Evolutionary conservation across 2,888 invertebrate species (phyloP).

Genomic region (Microctonus brassicae): DNA sequence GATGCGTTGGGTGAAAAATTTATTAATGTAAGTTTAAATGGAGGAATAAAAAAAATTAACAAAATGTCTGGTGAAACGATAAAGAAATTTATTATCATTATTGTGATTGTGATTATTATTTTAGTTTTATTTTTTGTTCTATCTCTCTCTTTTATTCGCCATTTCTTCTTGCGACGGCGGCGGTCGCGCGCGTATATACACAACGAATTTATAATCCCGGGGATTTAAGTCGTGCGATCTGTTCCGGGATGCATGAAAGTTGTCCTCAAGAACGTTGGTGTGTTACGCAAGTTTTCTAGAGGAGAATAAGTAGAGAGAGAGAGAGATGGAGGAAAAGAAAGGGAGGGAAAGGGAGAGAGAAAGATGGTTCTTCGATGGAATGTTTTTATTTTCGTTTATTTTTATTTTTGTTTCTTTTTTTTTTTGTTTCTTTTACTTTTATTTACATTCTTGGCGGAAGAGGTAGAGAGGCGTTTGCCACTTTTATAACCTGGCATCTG

Average conservation of each 20-base stretch:
- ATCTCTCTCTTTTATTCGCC: not conserved
- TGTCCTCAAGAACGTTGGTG: constrained; percentile 18
- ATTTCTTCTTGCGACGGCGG: not conserved
- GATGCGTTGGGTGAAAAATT: not conserved
- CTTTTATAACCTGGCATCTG: constrained; percentile 22
- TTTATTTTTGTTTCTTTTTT: too few relatives aligned
- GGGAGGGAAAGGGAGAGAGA: not conserved
- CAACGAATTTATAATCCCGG: constrained; percentile 25
- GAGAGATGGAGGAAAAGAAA: not conserved
- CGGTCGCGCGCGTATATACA: not conserved
- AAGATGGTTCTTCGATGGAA: not conserved
- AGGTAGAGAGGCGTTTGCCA: constrained; percentile 16
- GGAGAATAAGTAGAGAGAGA: constrained; percentile 12
- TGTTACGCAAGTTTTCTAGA: constrained; percentile 31
- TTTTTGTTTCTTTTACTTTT: constrained; percentile 5
- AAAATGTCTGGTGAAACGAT: not conserved
- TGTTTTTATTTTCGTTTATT: not conserved
- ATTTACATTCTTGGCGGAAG: constrained; percentile 19
- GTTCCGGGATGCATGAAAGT: constrained; percentile 36
- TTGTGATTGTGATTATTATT: constrained; percentile 1
- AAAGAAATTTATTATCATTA: not conserved
- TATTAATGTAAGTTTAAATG: not conserved
- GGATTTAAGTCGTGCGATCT: constrained; percentile 19
- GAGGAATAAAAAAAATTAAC: not conserved
- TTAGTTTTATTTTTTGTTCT: not conserved